phyloP scores from a whole-genome alignment of 2,888 invertebrate species.

The Glomeris marginata region DNA sequence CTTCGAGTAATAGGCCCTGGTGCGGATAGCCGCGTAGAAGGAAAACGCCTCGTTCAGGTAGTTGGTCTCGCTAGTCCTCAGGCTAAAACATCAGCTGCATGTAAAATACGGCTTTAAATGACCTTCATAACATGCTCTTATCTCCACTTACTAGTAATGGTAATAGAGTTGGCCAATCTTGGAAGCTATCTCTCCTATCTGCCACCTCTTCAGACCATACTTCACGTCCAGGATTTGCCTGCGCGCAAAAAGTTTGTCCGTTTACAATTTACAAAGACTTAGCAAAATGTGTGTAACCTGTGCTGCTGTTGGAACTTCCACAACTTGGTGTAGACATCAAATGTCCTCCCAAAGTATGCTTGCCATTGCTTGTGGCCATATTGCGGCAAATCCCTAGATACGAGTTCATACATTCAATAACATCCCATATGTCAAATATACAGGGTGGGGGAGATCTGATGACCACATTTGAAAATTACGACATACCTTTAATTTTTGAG shows the following conservation, averaged over 20 bases:
- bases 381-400: conserved; percentile 80
- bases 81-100: conserved; percentile 45
- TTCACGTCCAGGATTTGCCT: conserved; percentile 70
- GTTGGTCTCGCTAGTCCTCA: conserved; percentile 90
- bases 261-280: too few species aligned
- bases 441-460: too few species aligned
- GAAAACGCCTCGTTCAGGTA: conserved; percentile 92
- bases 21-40: conserved; percentile 89
- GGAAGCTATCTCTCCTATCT: conserved; percentile 95
- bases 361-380: conserved; percentile 98
- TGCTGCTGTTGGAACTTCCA: conserved; percentile 99
- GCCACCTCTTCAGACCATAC: conserved; percentile 93
- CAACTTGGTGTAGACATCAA: conserved; percentile 91
- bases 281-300: conserved; percentile 37
- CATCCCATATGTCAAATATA: too few species aligned
- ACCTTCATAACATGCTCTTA: background rate
- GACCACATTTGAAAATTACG: too few species aligned
- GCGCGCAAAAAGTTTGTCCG: conserved; percentile 19
- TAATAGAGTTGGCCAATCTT: conserved; percentile 98
- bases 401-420: too few species aligned
- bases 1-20: conserved; percentile 83
- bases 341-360: conserved; percentile 88
- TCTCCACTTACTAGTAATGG: conserved; percentile 77
- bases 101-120: background rate
- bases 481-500: too few species aligned